A percentile compares a stretch with the other conserved stretches of the same genome.
phyloP scores from a whole-genome alignment of 2,113 vertebrate genomes.

The Cochlearius cochlearius region DNA sequence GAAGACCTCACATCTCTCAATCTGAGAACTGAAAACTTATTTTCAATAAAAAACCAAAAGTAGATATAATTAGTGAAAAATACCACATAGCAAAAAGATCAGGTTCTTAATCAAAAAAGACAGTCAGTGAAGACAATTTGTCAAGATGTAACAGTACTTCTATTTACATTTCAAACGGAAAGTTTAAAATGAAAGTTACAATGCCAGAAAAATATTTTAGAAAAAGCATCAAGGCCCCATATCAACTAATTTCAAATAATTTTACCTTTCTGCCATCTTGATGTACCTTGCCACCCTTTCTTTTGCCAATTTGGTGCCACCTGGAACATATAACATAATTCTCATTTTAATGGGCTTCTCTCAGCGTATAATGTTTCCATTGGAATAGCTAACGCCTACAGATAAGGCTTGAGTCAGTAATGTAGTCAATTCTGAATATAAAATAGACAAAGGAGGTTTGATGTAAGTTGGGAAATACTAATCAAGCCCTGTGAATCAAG shows the following conservation, averaged over 20 bases:
- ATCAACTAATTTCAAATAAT: neutral
- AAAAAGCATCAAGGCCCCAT: neutral
- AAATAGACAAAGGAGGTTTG: conserved; percentile 29
- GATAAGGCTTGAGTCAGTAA: conserved; percentile 30
- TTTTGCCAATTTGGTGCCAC: neutral
- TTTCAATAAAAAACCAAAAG: neutral
- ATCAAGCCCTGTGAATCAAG: conserved; percentile 16
- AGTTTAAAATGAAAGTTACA: neutral
- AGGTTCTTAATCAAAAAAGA: neutral
- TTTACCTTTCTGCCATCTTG: neutral
- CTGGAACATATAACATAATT: neutral
- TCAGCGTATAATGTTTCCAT: neutral
- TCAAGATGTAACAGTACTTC: neutral
- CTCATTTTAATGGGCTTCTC: neutral
- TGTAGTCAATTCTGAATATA: conserved; percentile 21
- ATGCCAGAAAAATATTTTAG: neutral
- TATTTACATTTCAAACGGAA: neutral
- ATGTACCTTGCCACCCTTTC: neutral
- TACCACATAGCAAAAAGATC: neutral
- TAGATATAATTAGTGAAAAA: neutral
- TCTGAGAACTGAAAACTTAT: neutral
- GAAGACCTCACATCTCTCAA: rapidly evolving
- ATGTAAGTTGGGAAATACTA: conserved; percentile 44
- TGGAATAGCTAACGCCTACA: conserved; percentile 24
- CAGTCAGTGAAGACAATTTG: neutral